Evolutionary conservation across 2,113 vertebrate species (phyloP).

Genomic region (Tetraodon nigroviridis): DNA sequence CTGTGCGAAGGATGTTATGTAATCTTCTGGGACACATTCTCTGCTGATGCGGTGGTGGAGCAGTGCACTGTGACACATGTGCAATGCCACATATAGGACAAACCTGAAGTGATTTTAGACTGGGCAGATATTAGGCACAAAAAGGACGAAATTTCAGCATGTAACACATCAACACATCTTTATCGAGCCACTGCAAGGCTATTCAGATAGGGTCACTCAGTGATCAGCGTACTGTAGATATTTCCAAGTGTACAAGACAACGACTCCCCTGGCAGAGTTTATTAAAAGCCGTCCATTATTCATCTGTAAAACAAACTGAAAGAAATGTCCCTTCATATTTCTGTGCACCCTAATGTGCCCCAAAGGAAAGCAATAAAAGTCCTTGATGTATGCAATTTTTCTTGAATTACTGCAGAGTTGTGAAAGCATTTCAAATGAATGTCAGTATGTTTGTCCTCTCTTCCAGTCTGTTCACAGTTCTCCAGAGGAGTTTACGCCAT

Average conservation of each 20-base stretch:
- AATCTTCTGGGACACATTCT: not conserved
- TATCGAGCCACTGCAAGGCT: not conserved
- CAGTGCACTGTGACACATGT: not conserved
- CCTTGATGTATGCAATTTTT: conserved; percentile 1
- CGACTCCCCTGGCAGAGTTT: conserved; percentile 45
- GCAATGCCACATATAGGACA: conserved; percentile 1
- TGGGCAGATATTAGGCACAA: conserved; percentile 11
- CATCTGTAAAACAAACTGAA: conserved; percentile 14
- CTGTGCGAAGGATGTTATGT: not conserved
- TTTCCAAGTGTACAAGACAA: conserved; percentile 21
- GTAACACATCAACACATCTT: conserved; percentile 8
- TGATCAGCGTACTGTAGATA: conserved; percentile 12
- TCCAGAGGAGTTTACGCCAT: conserved; percentile 99
- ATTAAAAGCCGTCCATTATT: conserved; percentile 46
- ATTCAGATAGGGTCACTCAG: conserved; percentile 25
- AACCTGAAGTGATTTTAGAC: conserved; percentile 3
- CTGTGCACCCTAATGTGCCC: conserved; percentile 17
- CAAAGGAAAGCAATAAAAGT: conserved; percentile 15
- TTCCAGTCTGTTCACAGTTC: conserved; percentile 97
- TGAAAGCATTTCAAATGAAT: conserved; percentile 1
- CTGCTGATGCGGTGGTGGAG: not conserved
- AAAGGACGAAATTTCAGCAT: not conserved
- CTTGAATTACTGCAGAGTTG: conserved; percentile 1
- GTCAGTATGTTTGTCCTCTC: conserved; percentile 12
- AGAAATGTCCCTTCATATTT: conserved; percentile 20